Conservation (phyloP, 2,113 vertebrate genomes). For the Cinclus mexicanus region DNA sequence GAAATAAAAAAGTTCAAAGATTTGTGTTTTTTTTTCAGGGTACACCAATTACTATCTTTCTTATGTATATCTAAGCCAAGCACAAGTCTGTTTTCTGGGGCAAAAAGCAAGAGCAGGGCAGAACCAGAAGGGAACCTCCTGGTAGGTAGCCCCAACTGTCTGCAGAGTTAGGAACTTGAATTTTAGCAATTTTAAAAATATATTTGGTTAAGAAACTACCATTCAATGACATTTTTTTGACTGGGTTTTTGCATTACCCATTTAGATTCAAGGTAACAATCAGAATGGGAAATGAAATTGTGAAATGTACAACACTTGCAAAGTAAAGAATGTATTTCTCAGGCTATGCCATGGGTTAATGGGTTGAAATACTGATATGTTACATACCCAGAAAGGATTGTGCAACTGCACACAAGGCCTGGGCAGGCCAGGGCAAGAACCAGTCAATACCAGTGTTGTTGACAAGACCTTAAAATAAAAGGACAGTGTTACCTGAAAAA, state of each 20-base stretch:
- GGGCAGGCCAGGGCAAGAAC: conserved; percentile 93
- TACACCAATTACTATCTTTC: neutral
- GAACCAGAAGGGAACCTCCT: neutral
- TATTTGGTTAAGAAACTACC: neutral
- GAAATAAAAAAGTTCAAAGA: neutral
- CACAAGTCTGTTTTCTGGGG: neutral
- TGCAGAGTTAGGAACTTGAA: neutral
- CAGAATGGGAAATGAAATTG: neutral
- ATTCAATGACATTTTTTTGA: neutral
- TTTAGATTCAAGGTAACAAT: neutral
- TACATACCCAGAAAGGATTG: conserved; percentile 88
- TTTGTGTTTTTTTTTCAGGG: neutral
- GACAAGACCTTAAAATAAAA: conserved; percentile 83
- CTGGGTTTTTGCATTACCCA: neutral
- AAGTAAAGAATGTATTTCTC: neutral
- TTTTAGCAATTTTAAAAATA: neutral
- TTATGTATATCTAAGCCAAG: neutral
- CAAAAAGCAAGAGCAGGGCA: neutral
- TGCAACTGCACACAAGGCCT: conserved; percentile 90
- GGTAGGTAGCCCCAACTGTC: neutral
- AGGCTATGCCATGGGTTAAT: neutral
- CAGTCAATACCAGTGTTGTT: conserved; percentile 98
- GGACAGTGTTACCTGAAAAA: neutral
- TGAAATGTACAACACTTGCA: neutral
- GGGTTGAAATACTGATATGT: neutral